A percentile compares a stretch with the other conserved stretches of the same genome.
phyloP scores from a whole-genome alignment of 2,888 invertebrate species.

The Aspidiotus destructor region DNA sequence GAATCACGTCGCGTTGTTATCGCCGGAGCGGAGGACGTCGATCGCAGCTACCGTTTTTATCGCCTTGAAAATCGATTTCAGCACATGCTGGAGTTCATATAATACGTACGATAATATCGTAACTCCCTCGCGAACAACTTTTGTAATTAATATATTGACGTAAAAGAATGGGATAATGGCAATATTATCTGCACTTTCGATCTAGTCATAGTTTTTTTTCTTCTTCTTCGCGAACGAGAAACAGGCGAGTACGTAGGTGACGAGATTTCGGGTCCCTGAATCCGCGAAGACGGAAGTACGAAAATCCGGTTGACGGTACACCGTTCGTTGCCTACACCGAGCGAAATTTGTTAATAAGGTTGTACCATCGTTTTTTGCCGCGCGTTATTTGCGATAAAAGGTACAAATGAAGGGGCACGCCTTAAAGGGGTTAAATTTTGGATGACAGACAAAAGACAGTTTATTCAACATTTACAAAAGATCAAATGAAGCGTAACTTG shows the following conservation, averaged over 20 bases:
- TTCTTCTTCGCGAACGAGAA: neutral
- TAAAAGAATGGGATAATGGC: neutral
- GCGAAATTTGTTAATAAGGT: neutral
- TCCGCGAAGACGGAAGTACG: neutral
- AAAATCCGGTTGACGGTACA: neutral
- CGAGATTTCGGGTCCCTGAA: no score
- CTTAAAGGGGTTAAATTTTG: slow-evolving; percentile 30
- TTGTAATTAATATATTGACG: neutral
- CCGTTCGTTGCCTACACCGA: neutral
- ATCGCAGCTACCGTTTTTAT: neutral
- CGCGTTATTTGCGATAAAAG: slow-evolving; percentile 2
- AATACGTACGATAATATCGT: neutral
- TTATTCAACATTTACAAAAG: slow-evolving; percentile 30
- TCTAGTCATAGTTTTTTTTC: neutral
- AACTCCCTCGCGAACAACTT: neutral
- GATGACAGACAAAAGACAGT: slow-evolving; percentile 28
- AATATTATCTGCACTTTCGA: slow-evolving; percentile 4
- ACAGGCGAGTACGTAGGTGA: neutral
- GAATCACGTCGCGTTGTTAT: no score
- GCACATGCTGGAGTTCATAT: neutral
- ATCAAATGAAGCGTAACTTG: slow-evolving; percentile 32
- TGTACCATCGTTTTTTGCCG: slow-evolving; percentile 4
- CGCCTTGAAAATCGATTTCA: neutral
- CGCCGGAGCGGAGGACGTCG: no score
- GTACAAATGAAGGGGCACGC: slow-evolving; percentile 27